phyloP scores from a whole-genome alignment of 2,888 invertebrate species.

The Drosophila atroscutellata region DNA sequence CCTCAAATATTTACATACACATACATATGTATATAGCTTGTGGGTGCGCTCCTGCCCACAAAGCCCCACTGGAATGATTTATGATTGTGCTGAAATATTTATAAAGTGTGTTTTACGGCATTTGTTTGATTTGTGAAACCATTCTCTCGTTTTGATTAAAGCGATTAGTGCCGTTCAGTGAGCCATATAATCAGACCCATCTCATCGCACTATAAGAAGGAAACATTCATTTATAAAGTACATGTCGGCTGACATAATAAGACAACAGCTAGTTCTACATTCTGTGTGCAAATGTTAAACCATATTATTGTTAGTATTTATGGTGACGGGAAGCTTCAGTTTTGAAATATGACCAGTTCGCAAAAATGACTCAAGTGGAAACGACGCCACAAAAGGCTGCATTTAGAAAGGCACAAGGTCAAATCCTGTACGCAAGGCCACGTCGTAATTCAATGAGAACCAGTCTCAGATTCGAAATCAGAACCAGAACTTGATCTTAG shows the following conservation, averaged over 20 bases:
- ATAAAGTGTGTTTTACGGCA: slow-evolving; percentile 62
- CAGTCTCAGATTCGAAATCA: not conserved
- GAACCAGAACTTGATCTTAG: slow-evolving; percentile 3
- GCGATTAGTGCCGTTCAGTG: slow-evolving; percentile 52
- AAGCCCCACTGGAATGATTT: slow-evolving; percentile 58
- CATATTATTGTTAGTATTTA: slow-evolving; percentile 38
- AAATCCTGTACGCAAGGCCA: slow-evolving; percentile 73
- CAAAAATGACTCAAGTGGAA: slow-evolving; percentile 45
- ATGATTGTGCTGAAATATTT: slow-evolving; percentile 59
- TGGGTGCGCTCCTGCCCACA: slow-evolving; percentile 56
- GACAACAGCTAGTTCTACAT: slow-evolving; percentile 23
- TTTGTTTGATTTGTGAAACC: slow-evolving; percentile 71
- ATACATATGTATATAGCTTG: slow-evolving; percentile 28
- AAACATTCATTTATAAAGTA: slow-evolving; percentile 14
- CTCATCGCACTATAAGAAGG: slow-evolving; percentile 25
- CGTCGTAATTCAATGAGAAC: slow-evolving; percentile 2
- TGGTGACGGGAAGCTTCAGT: slow-evolving; percentile 69
- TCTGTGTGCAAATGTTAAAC: slow-evolving; percentile 38
- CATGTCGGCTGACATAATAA: slow-evolving; percentile 3
- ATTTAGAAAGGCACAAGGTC: slow-evolving; percentile 62
- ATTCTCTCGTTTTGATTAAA: slow-evolving; percentile 62
- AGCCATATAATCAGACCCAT: slow-evolving; percentile 46
- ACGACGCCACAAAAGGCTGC: slow-evolving; percentile 46
- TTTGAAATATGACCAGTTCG: slow-evolving; percentile 60
- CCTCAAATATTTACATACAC: slow-evolving; percentile 11